Base-by-base conservation (phyloP, 2,888 invertebrate species). In the Thera britannica region DNA sequence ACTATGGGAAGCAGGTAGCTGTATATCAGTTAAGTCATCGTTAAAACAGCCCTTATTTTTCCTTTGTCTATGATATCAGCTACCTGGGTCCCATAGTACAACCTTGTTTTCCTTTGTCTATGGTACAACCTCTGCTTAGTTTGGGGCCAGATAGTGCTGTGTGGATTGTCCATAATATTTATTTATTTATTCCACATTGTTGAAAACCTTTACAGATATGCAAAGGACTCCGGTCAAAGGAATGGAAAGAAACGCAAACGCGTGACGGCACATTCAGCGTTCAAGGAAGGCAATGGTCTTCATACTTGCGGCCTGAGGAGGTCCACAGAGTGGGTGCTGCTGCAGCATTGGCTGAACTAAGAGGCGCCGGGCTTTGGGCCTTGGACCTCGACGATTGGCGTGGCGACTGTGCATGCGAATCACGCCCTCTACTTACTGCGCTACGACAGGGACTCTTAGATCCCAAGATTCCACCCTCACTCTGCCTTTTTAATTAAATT, bases 331-430 rank as follows among this genome's bases (percentile, higher is more conserved):
- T 96, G 76, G 94, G 96, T 0, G 92, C 95, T 59, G 93, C 95
- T 71, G 92, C 95, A 0, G 94, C 95, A 68, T 88, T 90, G 8
- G 83, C 95, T 46, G 94, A 95, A 0, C 88, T 96, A 36, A 96
- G 96, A 2, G 97, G 97, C 6, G 96, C 96, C 7, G 97, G 97
- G 90, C 93, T 97, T 34, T 97, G 97, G 97, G 96, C 97, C 0
- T 85, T 97, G 35, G 97, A 97, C 87, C 90, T 97, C 76, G 97
- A 97, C 81, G 97, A 97, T 84, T 97, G 97, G 92, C 92, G 94
- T 62, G 96, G 95, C 36, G 89, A 92, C 67, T 97, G 97, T 82
- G 95, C 95, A 5, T 96, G 96, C 84, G 95, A 95, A 3, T 94
- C 94, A 61, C 94, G 95, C 86, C 97, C 97, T 0, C 86, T 97